phyloP scores from a whole-genome alignment of 2,888 invertebrate species.

The Zootermopsis nevadensis region DNA sequence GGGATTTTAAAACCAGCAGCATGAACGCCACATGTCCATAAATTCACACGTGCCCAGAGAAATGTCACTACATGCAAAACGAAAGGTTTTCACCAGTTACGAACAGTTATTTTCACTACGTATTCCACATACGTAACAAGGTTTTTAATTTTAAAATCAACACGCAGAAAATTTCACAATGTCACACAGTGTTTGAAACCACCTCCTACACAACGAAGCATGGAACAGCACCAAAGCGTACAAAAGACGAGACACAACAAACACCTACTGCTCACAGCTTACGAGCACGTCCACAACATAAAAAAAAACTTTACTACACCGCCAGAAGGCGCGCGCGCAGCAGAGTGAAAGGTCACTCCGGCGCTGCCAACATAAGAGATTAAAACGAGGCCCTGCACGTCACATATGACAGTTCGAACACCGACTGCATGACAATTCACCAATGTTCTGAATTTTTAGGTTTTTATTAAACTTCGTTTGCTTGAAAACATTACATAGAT shows the following conservation, averaged over 20 bases:
- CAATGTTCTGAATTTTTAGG: no score
- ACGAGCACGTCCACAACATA: background rate
- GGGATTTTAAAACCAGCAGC: background rate
- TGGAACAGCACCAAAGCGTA: background rate
- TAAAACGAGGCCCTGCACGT: no score
- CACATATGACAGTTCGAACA: no score
- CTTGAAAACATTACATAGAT: no score
- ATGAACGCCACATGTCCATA: background rate
- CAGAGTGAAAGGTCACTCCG: constrained; percentile 25
- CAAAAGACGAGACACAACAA: background rate
- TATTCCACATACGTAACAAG: no score
- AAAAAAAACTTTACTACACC: background rate
- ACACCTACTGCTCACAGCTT: background rate
- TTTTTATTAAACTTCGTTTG: no score
- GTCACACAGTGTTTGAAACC: background rate
- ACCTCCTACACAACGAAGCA: background rate
- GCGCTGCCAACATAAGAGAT: constrained; percentile 1
- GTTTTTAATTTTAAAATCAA: background rate
- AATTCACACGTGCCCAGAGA: no score
- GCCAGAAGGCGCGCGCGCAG: constrained; percentile 21
- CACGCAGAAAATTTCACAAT: background rate
- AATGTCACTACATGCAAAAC: no score
- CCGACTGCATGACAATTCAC: no score
- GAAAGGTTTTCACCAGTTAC: no score
- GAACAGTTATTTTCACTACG: no score